Evolutionary conservation across 2,888 invertebrate genomes (phyloP).

Genomic region (Apamea crenata): DNA sequence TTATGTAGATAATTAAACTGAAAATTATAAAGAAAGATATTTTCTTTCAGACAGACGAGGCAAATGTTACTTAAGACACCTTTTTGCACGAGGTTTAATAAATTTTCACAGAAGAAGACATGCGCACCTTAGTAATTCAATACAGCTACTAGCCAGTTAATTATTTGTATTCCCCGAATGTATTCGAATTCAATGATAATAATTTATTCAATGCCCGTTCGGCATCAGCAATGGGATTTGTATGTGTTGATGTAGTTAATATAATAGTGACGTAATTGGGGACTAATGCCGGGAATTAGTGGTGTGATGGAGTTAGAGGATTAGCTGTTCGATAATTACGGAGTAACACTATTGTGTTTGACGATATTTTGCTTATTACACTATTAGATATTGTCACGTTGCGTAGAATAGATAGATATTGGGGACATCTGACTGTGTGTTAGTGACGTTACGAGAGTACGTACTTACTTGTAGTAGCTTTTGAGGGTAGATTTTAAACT

Average conservation of each 20-base stretch:
- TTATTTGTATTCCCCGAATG: conserved; percentile 45
- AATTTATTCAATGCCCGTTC: conserved; percentile 53
- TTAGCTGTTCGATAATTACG: conserved; percentile 58
- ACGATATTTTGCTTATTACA: conserved; percentile 26
- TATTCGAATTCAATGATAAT: conserved; percentile 54
- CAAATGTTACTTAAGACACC: background rate
- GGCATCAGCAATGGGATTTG: conserved; percentile 47
- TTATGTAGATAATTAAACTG: background rate
- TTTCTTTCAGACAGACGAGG: too few species aligned
- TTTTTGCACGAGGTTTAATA: background rate
- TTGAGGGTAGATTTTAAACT: background rate
- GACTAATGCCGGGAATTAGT: conserved; percentile 57
- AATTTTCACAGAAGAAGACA: background rate
- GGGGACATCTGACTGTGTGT: background rate
- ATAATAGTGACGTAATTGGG: conserved; percentile 58
- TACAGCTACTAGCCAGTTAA: conserved; percentile 19
- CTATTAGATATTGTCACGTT: conserved; percentile 33
- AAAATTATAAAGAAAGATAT: background rate
- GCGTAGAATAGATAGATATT: conserved; percentile 7
- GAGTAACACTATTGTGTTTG: conserved; percentile 15
- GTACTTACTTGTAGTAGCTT: background rate
- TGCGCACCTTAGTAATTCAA: conserved; percentile 12
- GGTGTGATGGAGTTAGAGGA: conserved; percentile 57
- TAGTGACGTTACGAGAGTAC: background rate
- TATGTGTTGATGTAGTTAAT: conserved; percentile 63